Percentiles rank a stretch among this genome's conserved stretches.
These are phyloP conservation scores for Heteromurus nitidus DNA, from an alignment of 2,888 invertebrate genomes.

Conservation along the genomic window DNA sequence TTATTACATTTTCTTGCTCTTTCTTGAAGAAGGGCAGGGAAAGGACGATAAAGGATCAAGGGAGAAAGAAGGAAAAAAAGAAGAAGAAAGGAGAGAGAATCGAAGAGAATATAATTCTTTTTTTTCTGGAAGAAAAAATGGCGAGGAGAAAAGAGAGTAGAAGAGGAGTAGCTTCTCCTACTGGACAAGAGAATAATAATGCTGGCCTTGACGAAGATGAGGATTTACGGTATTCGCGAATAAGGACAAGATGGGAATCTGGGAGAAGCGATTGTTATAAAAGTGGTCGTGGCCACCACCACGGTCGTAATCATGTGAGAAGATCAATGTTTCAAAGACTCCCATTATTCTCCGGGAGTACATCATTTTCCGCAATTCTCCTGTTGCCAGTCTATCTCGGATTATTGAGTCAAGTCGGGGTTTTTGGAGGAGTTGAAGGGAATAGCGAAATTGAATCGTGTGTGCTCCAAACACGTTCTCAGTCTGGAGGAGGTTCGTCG, in stretches of 20 bases:
- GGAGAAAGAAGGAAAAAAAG: constrained; percentile 8
- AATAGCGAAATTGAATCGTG: constrained; percentile 69
- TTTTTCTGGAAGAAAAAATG: constrained; percentile 33
- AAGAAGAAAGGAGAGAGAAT: constrained; percentile 19
- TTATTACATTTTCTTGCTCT: constrained; percentile 52
- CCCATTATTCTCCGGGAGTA: constrained; percentile 40
- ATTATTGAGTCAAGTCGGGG: constrained; percentile 50
- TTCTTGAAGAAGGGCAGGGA: constrained; percentile 6
- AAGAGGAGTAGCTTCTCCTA: not conserved
- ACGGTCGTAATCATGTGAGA: not conserved
- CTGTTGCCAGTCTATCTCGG: constrained; percentile 57
- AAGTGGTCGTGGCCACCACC: constrained; percentile 8
- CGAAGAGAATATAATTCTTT: constrained; percentile 27
- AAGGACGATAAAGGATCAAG: constrained; percentile 48
- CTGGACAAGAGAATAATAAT: constrained; percentile 52
- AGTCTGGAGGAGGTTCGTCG: constrained; percentile 44
- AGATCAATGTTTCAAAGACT: constrained; percentile 51
- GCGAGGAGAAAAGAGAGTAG: constrained; percentile 7
- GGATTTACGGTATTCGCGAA: constrained; percentile 32
- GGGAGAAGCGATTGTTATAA: constrained; percentile 30
- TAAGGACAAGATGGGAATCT: constrained; percentile 16
- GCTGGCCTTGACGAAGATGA: constrained; percentile 36
- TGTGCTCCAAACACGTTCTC: constrained; percentile 61
- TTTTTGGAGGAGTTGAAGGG: constrained; percentile 53
- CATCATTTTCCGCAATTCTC: constrained; percentile 21